phyloP scores from a whole-genome alignment of 1,140 invertebrate species.

The Ephestia elutella region DNA sequence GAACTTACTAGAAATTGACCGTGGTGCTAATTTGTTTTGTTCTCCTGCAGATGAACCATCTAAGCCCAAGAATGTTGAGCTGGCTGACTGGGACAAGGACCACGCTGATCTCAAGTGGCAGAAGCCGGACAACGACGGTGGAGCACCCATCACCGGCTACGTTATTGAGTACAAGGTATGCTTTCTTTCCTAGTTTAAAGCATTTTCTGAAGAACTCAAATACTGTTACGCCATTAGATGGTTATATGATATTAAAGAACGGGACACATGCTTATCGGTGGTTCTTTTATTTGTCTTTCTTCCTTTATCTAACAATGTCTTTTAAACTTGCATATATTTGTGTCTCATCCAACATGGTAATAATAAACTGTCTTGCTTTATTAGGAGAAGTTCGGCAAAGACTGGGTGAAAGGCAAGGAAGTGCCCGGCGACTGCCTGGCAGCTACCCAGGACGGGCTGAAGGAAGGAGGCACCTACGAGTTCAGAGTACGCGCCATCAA shows the following conservation, averaged over 20 bases:
- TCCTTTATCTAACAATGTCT: no score
- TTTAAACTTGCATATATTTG: no score
- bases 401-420: slow-evolving; percentile 88
- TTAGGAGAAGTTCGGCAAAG: slow-evolving; percentile 91
- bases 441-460: slow-evolving; percentile 90
- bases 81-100: slow-evolving; percentile 97
- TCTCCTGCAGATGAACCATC: slow-evolving; percentile 88
- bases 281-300: no score
- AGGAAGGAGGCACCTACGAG: slow-evolving; percentile 96
- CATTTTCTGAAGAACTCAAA: no score
- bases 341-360: no score
- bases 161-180: slow-evolving; percentile 89
- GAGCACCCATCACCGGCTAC: slow-evolving; percentile 95
- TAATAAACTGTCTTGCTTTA: slow-evolving; percentile 6
- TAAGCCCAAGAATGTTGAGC: slow-evolving; percentile 91
- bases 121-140: slow-evolving; percentile 92
- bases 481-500: slow-evolving; percentile 97
- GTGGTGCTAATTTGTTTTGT: no score
- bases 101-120: slow-evolving; percentile 95
- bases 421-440: slow-evolving; percentile 84
- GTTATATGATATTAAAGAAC: no score
- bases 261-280: no score
- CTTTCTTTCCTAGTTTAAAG: slow-evolving; percentile 27
- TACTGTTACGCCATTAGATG: no score
- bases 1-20: no score